phyloP scores from a whole-genome alignment of 2,797 vertebrate species.

The Anabas testudineus region DNA sequence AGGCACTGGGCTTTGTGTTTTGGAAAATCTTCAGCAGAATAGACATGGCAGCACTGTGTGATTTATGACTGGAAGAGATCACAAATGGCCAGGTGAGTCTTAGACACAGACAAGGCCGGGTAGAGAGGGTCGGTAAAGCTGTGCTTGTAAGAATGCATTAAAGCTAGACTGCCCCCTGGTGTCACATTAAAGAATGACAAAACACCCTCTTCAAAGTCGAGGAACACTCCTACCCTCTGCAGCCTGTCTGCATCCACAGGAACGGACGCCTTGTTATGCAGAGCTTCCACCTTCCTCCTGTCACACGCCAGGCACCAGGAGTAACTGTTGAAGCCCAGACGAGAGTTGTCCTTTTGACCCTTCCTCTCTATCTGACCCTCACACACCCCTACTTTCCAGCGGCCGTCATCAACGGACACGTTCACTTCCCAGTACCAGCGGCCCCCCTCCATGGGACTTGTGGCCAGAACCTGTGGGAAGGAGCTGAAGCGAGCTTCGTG shows the following conservation, averaged over 20 bases:
- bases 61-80: conserved; percentile 63
- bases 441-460: conserved; percentile 57
- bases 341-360: conserved; percentile 81
- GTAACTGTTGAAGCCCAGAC: conserved; percentile 82
- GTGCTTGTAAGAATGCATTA: conserved; percentile 82
- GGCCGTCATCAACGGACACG: conserved; percentile 70
- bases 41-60: background rate
- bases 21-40: conserved; percentile 8
- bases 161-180: conserved; percentile 76
- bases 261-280: conserved; percentile 79
- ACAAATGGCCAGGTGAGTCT: conserved; percentile 72
- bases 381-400: conserved; percentile 83
- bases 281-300: conserved; percentile 77
- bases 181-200: conserved; percentile 84
- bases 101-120: conserved; percentile 78
- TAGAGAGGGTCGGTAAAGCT: conserved; percentile 78
- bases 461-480: conserved; percentile 85
- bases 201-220: conserved; percentile 82
- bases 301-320: conserved; percentile 86
- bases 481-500: conserved; percentile 79
- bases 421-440: conserved; percentile 84
- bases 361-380: conserved; percentile 83
- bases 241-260: conserved; percentile 66
- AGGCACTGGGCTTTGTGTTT: conserved; percentile 24
- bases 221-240: conserved; percentile 78